Conservation (phyloP, 2,113 vertebrate species). For the Scophthalmus maximus region DNA sequence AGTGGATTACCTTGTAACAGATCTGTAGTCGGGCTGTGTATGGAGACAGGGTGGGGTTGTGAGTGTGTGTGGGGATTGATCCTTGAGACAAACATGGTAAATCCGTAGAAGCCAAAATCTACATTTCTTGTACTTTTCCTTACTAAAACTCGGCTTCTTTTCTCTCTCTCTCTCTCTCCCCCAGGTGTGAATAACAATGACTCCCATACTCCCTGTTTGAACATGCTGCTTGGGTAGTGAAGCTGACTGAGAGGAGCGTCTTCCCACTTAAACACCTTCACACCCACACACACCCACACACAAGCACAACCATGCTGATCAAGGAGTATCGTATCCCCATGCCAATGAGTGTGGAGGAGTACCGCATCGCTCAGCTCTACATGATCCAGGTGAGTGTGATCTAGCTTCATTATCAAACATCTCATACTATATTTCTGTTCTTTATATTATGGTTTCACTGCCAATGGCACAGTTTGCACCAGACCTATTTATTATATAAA, state of each 20-base stretch:
- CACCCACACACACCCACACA: conserved; percentile 32
- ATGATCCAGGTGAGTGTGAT: conserved; percentile 94
- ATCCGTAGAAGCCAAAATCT: conserved; percentile 22
- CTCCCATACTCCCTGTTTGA: conserved; percentile 42
- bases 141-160: background rate
- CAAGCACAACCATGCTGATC: conserved; percentile 92
- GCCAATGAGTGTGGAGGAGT: conserved; percentile 97
- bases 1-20: conserved; percentile 78
- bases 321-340: conserved; percentile 98
- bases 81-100: conserved; percentile 55
- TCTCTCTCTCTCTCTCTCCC: background rate
- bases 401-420: background rate
- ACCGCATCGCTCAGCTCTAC: conserved; percentile 98
- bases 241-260: conserved; percentile 42
- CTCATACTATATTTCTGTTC: background rate
- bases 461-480: background rate
- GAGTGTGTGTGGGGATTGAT: conserved; percentile 38
- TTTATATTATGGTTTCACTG: background rate
- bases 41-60: background rate
- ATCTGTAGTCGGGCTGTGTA: conserved; percentile 57
- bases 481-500: too few relatives aligned
- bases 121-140: background rate
- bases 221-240: conserved; percentile 60
- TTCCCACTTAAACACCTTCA: conserved; percentile 16
- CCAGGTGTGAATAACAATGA: conserved; percentile 57